Conservation (phyloP, 2,888 invertebrate species). For the Sminthurinus aureus region DNA sequence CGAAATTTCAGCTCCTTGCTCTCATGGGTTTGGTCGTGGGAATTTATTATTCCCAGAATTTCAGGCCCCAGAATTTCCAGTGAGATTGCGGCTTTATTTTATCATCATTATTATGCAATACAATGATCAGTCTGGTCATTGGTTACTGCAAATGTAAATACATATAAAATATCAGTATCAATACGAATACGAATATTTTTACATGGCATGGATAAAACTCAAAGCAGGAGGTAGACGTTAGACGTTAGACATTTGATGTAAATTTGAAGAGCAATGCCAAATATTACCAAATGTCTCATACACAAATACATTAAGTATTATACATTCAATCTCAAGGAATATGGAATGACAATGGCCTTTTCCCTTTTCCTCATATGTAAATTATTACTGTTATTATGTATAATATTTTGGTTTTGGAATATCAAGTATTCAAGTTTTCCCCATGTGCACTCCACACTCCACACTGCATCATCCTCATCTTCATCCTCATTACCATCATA, state of each 20-base stretch:
- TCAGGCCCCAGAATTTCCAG: no score
- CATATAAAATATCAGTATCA: no score
- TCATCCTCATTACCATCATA: not conserved
- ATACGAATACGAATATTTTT: no score
- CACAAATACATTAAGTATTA: not conserved
- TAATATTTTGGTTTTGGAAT: not conserved
- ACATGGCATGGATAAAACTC: no score
- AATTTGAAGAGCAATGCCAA: not conserved
- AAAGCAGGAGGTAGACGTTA: not conserved
- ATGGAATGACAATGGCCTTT: not conserved
- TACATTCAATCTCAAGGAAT: not conserved
- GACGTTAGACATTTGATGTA: not conserved
- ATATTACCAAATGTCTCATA: not conserved
- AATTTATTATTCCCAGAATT: no score
- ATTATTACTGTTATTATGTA: not conserved
- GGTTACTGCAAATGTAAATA: no score
- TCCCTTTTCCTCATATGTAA: not conserved
- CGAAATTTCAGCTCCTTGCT: no score
- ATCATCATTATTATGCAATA: not conserved
- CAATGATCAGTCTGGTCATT: not conserved
- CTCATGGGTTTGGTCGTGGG: no score
- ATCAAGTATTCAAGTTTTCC: not conserved
- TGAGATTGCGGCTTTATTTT: no score
- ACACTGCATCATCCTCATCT: not conserved
- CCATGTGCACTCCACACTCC: no score